A percentile compares a stretch with the other conserved stretches of the same genome.
Conservation (phyloP, 1,140 invertebrate species). For the Gryon sp. region DNA sequence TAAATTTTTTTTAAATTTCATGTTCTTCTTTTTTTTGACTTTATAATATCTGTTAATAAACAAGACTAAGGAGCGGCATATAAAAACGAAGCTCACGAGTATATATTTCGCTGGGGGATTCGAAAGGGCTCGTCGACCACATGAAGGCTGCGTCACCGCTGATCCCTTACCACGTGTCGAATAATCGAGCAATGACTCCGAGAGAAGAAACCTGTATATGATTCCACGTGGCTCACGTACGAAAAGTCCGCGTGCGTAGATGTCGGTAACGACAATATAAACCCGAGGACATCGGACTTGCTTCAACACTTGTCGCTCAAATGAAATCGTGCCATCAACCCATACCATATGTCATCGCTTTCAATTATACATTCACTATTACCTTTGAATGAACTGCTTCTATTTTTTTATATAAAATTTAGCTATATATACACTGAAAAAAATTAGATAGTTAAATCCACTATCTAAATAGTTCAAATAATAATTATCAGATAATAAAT, state of each 20-base stretch:
- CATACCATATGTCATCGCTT: constrained; percentile 11
- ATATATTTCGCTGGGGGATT: constrained; percentile 4
- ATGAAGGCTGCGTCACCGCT: constrained; percentile 27
- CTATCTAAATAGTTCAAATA: no score
- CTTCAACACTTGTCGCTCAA: constrained; percentile 48
- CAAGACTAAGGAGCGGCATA: constrained; percentile 4
- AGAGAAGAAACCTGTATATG: constrained; percentile 63
- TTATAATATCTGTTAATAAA: no score
- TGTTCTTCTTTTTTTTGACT: no score
- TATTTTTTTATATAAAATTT: no score
- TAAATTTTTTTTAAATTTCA: no score
- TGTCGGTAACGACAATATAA: constrained; percentile 23
- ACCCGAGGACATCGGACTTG: constrained; percentile 44
- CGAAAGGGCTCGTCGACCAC: constrained; percentile 54
- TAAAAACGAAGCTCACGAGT: not conserved
- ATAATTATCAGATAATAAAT: no score
- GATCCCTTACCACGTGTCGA: constrained; percentile 63
- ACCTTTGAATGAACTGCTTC: constrained; percentile 48
- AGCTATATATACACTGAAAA: no score
- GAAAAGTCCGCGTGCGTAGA: constrained; percentile 29
- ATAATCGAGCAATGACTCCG: constrained; percentile 56
- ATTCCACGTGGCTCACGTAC: constrained; percentile 65
- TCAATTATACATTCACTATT: constrained; percentile 34
- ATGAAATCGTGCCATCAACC: constrained; percentile 38
- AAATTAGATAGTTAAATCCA: no score